These are phyloP conservation scores for Bubo bubo DNA, from an alignment of 2,113 vertebrate genomes.

Conservation along the genomic window DNA sequence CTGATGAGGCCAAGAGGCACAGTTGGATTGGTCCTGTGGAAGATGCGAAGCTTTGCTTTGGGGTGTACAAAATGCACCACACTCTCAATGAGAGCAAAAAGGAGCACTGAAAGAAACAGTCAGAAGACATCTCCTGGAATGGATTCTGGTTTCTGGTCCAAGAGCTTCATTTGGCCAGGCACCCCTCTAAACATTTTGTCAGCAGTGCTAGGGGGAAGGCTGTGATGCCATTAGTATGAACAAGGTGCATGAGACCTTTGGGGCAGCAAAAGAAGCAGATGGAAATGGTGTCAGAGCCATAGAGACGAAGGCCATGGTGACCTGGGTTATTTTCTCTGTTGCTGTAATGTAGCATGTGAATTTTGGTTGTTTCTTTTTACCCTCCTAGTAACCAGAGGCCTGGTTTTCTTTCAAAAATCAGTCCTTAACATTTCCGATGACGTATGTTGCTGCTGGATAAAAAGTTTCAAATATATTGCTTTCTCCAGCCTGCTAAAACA, in stretches of 20 bases:
- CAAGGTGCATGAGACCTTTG: neutral
- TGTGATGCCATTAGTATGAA: fast-evolving
- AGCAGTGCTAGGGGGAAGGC: neutral
- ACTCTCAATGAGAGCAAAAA: neutral
- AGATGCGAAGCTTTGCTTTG: neutral
- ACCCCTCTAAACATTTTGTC: neutral
- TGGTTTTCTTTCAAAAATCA: neutral
- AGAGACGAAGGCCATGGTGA: neutral
- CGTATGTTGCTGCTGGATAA: neutral
- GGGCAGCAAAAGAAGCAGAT: neutral
- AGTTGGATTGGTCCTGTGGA: neutral
- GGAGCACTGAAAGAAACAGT: neutral
- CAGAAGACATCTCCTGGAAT: neutral
- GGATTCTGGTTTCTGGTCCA: neutral
- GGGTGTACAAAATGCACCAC: neutral
- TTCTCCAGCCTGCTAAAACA: neutral
- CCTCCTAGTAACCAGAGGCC: neutral
- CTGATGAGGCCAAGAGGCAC: neutral
- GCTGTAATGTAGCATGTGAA: neutral
- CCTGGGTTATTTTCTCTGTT: neutral
- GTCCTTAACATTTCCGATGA: neutral
- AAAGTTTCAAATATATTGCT: neutral
- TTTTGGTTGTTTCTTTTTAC: neutral
- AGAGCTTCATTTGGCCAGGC: neutral
- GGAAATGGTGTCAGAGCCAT: neutral